A percentile compares a stretch with the other conserved stretches of the same genome.
Evolutionary conservation across 2,797 vertebrate species (phyloP).

Genomic region (Tauraco hartlaubi): DNA sequence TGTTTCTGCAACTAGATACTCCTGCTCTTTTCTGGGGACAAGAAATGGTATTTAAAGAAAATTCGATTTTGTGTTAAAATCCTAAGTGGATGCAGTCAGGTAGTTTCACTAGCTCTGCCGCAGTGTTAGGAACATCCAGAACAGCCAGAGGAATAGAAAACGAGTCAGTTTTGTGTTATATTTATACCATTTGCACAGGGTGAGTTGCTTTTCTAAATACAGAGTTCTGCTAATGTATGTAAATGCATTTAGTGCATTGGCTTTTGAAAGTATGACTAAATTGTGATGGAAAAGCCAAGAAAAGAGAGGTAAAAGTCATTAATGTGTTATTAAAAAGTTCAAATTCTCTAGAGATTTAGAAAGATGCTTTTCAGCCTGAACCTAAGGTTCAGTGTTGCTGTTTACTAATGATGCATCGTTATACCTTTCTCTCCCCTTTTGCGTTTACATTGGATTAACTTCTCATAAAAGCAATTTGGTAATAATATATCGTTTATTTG

Average conservation of each 20-base stretch:
- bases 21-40: not conserved
- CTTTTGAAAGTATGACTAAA: not conserved
- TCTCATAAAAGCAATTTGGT: conserved; percentile 2
- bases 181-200: not conserved
- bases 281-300: not conserved
- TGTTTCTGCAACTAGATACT: not conserved
- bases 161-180: not conserved
- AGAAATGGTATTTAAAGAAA: not conserved
- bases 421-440: not conserved
- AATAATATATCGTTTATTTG: conserved; percentile 38
- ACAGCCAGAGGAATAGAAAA: not conserved
- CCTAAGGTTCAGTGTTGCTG: not conserved
- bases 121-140: not conserved
- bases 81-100: not conserved
- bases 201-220: not conserved
- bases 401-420: not conserved
- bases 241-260: not conserved
- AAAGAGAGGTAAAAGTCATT: not conserved
- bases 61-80: not conserved
- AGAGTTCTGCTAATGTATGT: not conserved
- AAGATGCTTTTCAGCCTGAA: not conserved
- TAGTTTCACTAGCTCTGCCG: not conserved
- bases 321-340: not conserved
- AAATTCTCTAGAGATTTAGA: not conserved
- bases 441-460: conserved; percentile 22